Percentiles rank a stretch among this genome's conserved stretches.
Conservation (phyloP, 2,888 invertebrate species). For the Clunio marinus region DNA sequence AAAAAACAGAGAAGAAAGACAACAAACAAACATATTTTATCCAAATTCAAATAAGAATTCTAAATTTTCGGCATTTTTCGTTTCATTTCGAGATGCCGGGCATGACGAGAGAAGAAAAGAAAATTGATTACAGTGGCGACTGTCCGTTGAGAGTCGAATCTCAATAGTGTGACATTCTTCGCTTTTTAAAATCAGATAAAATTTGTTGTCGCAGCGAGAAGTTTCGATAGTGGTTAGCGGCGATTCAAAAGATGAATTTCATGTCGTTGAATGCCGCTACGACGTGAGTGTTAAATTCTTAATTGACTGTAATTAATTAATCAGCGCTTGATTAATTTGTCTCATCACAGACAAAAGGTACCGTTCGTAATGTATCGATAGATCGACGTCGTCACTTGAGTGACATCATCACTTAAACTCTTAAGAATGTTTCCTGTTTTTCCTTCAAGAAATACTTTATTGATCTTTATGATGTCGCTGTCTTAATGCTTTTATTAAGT, state of each 20-base stretch:
- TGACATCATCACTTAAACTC: conserved; percentile 27
- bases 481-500: conserved; percentile 15
- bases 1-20: conserved; percentile 13
- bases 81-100: conserved; percentile 1
- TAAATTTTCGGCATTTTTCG: conserved; percentile 19
- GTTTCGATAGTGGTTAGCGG: not conserved
- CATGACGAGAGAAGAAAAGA: not conserved
- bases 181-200: not conserved
- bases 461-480: conserved; percentile 17
- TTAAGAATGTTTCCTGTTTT: not conserved
- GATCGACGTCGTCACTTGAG: not conserved
- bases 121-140: conserved; percentile 35
- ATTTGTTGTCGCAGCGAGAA: conserved; percentile 2
- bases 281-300: conserved; percentile 31
- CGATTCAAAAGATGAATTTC: not conserved
- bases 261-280: not conserved
- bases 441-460: not conserved
- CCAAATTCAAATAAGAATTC: conserved; percentile 37
- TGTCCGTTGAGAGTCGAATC: not conserved
- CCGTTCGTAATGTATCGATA: not conserved
- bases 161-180: not conserved
- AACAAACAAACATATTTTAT: conserved; percentile 38
- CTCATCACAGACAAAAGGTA: not conserved
- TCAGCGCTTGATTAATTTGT: conserved; percentile 34
- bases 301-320: conserved; percentile 39